Conservation (phyloP, 2,113 vertebrate genomes). For the Dipodomys stephensi region DNA sequence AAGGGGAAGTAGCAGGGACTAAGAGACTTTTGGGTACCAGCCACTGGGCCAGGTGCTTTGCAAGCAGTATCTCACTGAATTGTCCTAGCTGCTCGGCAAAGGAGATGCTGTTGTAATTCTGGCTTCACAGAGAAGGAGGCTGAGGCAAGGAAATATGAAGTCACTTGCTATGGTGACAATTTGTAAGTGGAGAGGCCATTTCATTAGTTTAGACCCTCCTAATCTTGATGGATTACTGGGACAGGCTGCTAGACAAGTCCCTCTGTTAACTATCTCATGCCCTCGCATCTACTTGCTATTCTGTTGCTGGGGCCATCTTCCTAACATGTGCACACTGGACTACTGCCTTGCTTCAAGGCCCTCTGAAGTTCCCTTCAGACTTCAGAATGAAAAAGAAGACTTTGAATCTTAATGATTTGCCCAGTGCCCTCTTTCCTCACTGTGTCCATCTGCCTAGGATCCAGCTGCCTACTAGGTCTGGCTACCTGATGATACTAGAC, state of each 20-base stretch:
- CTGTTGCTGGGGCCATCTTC: neutral
- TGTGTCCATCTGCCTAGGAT: neutral
- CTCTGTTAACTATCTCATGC: neutral
- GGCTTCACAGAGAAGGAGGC: constrained; percentile 12
- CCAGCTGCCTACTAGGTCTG: neutral
- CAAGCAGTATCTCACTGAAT: neutral
- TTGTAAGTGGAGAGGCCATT: constrained; percentile 29
- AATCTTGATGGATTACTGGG: neutral
- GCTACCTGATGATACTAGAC: neutral
- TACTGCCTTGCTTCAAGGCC: constrained; percentile 1
- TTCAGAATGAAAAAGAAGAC: constrained; percentile 46
- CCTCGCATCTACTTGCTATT: neutral
- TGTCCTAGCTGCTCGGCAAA: neutral
- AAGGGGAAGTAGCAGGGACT: neutral
- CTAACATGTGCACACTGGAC: neutral
- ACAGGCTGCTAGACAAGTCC: neutral
- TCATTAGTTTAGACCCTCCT: neutral
- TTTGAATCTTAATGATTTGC: neutral
- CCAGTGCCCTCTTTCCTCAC: neutral
- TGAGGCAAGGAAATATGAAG: constrained; percentile 19
- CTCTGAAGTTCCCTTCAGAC: neutral
- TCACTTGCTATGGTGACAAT: neutral
- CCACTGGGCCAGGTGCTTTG: constrained; percentile 35
- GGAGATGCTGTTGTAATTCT: neutral
- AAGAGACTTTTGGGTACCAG: neutral